Evolutionary conservation across 2,888 invertebrate genomes (phyloP).

Genomic region (Rhagonycha fulva): DNA sequence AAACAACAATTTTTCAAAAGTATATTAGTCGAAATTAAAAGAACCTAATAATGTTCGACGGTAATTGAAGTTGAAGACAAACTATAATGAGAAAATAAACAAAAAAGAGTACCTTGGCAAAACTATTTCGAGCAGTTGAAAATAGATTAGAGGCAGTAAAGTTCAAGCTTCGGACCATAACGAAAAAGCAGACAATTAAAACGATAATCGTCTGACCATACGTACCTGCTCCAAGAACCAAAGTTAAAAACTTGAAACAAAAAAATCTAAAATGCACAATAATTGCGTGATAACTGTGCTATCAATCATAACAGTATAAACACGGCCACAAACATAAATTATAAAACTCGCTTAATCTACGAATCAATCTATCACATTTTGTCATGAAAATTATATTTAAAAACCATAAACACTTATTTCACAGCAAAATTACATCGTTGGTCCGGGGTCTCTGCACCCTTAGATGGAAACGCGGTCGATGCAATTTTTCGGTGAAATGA

Average conservation of each 20-base stretch:
- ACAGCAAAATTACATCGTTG: slow-evolving; percentile 36
- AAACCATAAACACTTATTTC: slow-evolving; percentile 40
- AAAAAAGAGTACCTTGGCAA: slow-evolving; percentile 22
- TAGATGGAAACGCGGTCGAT: slow-evolving; percentile 24
- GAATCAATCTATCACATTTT: slow-evolving; percentile 52
- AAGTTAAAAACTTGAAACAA: slow-evolving; percentile 9
- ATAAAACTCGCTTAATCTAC: slow-evolving; percentile 43
- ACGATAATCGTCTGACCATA: slow-evolving; percentile 23
- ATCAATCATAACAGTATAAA: slow-evolving; percentile 47
- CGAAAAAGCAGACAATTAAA: slow-evolving; percentile 30
- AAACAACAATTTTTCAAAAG: slow-evolving; percentile 5
- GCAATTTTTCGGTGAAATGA: slow-evolving; percentile 35
- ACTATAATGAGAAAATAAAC: slow-evolving; percentile 25
- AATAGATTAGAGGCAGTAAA: slow-evolving; percentile 36
- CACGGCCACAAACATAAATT: slow-evolving; percentile 44
- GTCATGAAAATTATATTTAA: slow-evolving; percentile 50
- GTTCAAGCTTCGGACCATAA: slow-evolving; percentile 29
- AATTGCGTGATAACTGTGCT: slow-evolving; percentile 47
- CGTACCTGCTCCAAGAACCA: slow-evolving; percentile 13
- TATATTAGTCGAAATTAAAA: slow-evolving; percentile 7
- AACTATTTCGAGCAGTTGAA: slow-evolving; percentile 30
- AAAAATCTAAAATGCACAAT: slow-evolving; percentile 31
- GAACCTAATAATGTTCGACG: slow-evolving; percentile 20
- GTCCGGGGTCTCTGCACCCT: slow-evolving; percentile 17
- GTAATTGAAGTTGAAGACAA: slow-evolving; percentile 27